Evolutionary conservation across 2,113 vertebrate genomes (phyloP).

Genomic region (Oryzias melastigma): DNA sequence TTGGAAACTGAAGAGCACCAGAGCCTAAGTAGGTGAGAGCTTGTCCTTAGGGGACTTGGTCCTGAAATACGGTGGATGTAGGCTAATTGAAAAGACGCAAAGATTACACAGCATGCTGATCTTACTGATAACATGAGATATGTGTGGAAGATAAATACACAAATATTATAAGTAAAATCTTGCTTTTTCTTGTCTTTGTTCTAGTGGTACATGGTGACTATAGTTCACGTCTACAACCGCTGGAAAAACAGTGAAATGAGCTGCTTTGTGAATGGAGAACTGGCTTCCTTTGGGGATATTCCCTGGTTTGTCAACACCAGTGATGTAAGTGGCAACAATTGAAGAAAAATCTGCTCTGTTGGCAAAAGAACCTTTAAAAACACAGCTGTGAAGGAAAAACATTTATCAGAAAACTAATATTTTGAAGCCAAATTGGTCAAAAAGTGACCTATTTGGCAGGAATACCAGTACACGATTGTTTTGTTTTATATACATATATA

Average conservation of each 20-base stretch:
- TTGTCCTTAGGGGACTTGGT: conserved; percentile 23
- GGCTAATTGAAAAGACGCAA: conserved; percentile 20
- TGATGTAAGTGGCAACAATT: conserved; percentile 83
- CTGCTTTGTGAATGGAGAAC: conserved; percentile 94
- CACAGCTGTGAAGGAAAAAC: too few relatives aligned
- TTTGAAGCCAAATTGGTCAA: too few relatives aligned
- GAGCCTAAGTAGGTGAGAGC: conserved; percentile 38
- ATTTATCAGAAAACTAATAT: too few relatives aligned
- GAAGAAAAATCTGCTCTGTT: not conserved
- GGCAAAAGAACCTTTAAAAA: not conserved
- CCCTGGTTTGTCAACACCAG: conserved; percentile 97
- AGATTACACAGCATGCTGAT: not conserved
- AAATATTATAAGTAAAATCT: not conserved
- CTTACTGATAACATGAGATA: conserved; percentile 1
- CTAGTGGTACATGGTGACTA: conserved; percentile 99
- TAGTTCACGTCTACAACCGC: conserved; percentile 95
- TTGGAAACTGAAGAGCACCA: conserved; percentile 18
- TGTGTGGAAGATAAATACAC: not conserved
- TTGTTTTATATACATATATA: too few relatives aligned
- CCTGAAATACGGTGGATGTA: conserved; percentile 20
- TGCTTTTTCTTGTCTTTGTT: conserved; percentile 26
- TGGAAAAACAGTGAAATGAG: conserved; percentile 99
- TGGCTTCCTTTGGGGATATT: conserved; percentile 95
- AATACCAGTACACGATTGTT: too few relatives aligned
- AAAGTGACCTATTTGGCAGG: too few relatives aligned